These are phyloP conservation scores for Bovichtus variegatus DNA, from an alignment of 2,797 vertebrate species.

Conservation along the genomic window DNA sequence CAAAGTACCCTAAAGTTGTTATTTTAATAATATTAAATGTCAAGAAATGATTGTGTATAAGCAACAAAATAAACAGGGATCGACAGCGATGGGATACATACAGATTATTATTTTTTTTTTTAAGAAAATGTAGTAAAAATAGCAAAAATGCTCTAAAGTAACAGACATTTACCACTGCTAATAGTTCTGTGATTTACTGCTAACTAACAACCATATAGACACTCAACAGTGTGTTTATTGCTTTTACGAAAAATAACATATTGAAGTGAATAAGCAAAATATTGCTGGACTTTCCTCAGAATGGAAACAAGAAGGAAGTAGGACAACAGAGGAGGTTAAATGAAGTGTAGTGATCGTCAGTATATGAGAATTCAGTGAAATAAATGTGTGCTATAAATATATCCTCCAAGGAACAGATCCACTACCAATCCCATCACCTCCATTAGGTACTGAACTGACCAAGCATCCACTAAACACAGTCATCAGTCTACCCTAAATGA, in stretches of 20 bases:
- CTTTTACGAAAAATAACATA: background rate
- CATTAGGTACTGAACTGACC: slow-evolving; percentile 61
- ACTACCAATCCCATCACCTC: slow-evolving; percentile 60
- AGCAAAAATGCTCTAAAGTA: no score
- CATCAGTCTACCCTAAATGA: slow-evolving; percentile 71
- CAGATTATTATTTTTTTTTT: background rate
- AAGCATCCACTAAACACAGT: slow-evolving; percentile 52
- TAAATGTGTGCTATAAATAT: slow-evolving; percentile 61
- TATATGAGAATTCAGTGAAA: slow-evolving; percentile 39
- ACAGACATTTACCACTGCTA: no score
- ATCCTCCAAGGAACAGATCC: slow-evolving; percentile 49
- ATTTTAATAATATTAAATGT: slow-evolving; percentile 14
- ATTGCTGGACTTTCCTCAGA: background rate
- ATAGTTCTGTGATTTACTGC: background rate
- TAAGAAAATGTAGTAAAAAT: no score
- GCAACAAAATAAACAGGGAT: background rate
- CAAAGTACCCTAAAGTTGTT: background rate
- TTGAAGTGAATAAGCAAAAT: background rate
- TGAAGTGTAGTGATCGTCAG: background rate
- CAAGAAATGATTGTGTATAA: slow-evolving; percentile 5
- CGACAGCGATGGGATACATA: background rate
- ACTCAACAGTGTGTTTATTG: background rate
- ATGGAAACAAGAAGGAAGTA: background rate
- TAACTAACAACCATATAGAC: background rate
- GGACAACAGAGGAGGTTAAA: background rate